Base-by-base conservation (phyloP, 2,113 vertebrate species). In the Plecturocebus donacophilus region DNA sequence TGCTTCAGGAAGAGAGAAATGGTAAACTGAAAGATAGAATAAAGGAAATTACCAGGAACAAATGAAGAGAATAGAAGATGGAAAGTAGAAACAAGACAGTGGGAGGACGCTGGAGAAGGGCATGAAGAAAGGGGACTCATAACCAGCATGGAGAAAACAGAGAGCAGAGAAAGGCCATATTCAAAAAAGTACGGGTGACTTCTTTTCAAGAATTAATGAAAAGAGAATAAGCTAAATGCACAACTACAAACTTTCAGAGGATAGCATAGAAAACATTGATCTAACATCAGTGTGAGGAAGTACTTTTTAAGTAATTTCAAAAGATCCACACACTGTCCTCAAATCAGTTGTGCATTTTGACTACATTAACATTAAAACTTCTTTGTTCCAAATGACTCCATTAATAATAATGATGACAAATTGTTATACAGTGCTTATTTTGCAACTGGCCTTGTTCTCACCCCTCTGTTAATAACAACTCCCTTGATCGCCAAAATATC, bases 31-130 rank as follows among this genome's bases (percentile, higher is more conserved):
- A 66, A n/a, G 35, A 17, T 0, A n/a, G 47, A 94, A 79, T 66
- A 47, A 32, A 89, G 5, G 49, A 66, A 32, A 82, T 58, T 11
- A 45, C 1, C 17, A 49, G 25, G 20, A 19, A 6, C 30, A 2
- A 71, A 35, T 20, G 42, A 87, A 77, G 3, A 79, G 32, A 54
- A 10, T 14, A 52, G 49, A 52, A 3, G n/a, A 42, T 0, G 1
- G 21, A 25, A 87, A 70, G 14, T 0, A 30, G 14, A 32, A 54
- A 6, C 3, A 27, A 73, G 30, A 35, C 12, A 21, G 2, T 3
- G 30, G 16, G 8, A 49, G 1, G 1, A 35, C 0, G 38, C 61
- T 0, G 1, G 30, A 73, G 16, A 49, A 8, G 5, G 0, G 9
- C 21, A 47, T 2, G 21, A 45, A 32, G 56, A 49, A 9, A 20